These are phyloP conservation scores for Lacerta bilineata DNA, from an alignment of 2,797 vertebrate species.

Conservation along the genomic window DNA sequence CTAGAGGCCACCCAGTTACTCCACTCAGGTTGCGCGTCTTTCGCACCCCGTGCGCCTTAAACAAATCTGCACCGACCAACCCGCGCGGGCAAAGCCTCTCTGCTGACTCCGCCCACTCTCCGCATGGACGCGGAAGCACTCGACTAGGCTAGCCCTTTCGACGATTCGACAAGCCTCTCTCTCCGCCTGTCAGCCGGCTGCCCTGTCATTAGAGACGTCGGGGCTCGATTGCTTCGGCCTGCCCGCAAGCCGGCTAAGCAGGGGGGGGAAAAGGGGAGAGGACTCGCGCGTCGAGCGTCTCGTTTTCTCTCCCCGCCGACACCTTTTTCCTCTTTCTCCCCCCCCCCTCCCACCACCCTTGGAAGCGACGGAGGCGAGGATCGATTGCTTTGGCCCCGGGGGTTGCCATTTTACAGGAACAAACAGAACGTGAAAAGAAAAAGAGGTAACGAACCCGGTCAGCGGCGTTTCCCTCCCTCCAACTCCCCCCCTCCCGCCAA, in stretches of 20 bases:
- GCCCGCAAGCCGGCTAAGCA: neutral
- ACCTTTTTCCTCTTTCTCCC: neutral
- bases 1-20: no score
- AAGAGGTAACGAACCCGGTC: neutral
- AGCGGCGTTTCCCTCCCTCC: neutral
- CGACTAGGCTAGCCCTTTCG: neutral
- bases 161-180: neutral
- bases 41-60: no score
- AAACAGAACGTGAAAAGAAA: neutral
- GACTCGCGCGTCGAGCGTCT: neutral
- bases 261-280: neutral
- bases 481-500: no score
- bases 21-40: no score
- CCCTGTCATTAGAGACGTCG: accelerated
- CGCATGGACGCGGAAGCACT: neutral
- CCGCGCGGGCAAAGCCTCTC: no score
- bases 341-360: no score
- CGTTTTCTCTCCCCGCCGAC: neutral
- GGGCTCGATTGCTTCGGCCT: neutral
- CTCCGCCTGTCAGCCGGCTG: no score
- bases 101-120: neutral
- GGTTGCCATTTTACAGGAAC: neutral
- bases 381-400: neutral
- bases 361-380: neutral
- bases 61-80: no score